Evolutionary conservation across 2,113 vertebrate species (phyloP), one percentile per base, ranked within the genome.

Genomic region (Heterotilapia buettikoferi): DNA sequence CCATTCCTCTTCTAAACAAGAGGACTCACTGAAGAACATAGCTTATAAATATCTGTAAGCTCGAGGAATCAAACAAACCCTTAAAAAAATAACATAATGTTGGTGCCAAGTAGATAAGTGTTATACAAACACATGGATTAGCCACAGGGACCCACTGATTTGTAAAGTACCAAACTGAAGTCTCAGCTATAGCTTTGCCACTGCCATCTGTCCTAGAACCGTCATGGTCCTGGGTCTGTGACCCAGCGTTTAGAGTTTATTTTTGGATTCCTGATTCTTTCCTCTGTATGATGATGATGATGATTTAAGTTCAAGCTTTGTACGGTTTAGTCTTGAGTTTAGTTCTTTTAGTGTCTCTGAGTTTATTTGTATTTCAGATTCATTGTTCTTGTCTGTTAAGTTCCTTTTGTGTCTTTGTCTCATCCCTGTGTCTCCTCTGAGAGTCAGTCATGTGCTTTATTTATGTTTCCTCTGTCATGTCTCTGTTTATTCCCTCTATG

Each of bases 391-490:
- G 19, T 38, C 61, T 66, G 0, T 66, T 66, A 66, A n/a, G 10
- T 38, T 0, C 0, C 0, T 38, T 66, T 66, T 66, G 9, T 36
- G 31, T 66, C 31, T 66, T 66, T 66, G 31, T 13, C 61, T 38
- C 31, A 38, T n/a, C 6, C 31, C 18, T 5, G 6, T n/a, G 31
- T 38, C 61, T 66, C 18, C 61, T 38, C 31, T 66, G 61, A 38
- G 61, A 66, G 1, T 66, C 18, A 38, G 61, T 38, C 9, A 19
- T 3, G 31, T 66, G 31, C 59, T 63, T 63, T 26, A 56, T 56
- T 56, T 61, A 33, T 33, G 31, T 36, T n/a, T n/a, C 18, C 31
- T 36, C 61, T 12, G 31, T 11, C 59, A 1, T 6, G 3, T 52
- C 50, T 53, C 31, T 36, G 2, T 36, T 63, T 63, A 12, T n/a